phyloP scores from a whole-genome alignment of 2,797 vertebrate genomes.

The Intellagama lesueurii region DNA sequence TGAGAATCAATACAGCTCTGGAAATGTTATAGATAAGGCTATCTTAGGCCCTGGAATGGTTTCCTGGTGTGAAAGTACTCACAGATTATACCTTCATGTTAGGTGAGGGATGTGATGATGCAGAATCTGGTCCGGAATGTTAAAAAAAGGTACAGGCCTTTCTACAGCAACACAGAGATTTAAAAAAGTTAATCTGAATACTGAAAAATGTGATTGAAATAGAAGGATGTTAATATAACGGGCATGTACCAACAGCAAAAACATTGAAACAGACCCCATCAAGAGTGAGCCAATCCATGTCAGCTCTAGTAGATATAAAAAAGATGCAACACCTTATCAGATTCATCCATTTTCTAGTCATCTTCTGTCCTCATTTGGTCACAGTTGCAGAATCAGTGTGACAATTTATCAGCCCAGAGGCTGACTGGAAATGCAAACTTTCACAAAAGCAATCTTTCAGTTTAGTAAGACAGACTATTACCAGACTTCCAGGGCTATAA shows the following conservation, averaged over 20 bases:
- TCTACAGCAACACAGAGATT: conserved; percentile 7
- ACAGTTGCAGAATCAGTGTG: not conserved
- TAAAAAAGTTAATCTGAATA: conserved; percentile 38
- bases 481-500: not conserved
- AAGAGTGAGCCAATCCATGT: not conserved
- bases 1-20: not conserved
- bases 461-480: not conserved
- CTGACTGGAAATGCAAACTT: not conserved
- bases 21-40: conserved; percentile 47
- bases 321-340: no score
- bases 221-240: not conserved
- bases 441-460: not conserved
- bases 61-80: conserved; percentile 36
- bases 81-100: conserved; percentile 44
- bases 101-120: conserved; percentile 32
- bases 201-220: not conserved
- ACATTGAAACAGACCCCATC: not conserved
- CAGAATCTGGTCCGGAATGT: conserved; percentile 7
- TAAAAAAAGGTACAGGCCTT: conserved; percentile 34
- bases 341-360: not conserved
- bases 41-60: conserved; percentile 21
- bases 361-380: not conserved
- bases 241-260: not conserved
- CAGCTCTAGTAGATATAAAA: not conserved
- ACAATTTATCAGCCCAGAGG: not conserved